Evolutionary conservation across 2,797 vertebrate genomes (phyloP), one percentile per base, ranked within the genome.

Genomic region (Darevskia mixta): DNA sequence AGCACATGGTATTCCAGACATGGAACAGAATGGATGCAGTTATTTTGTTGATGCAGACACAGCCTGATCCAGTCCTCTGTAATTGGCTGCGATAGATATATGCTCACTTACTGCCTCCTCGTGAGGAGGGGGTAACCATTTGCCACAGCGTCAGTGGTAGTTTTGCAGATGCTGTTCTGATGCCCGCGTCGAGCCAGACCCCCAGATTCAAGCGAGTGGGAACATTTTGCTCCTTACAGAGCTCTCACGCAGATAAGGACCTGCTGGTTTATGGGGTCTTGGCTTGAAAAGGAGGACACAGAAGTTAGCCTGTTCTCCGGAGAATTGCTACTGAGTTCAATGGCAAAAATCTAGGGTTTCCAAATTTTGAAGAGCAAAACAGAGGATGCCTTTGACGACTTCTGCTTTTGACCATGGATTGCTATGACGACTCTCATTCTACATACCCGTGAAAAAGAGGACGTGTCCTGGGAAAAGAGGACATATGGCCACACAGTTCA

Each of bases 1-100:
- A 29, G 38, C 73, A 58, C 11, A 71, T 79, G 87, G 82, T 55
- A 61, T 61, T 79, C 67, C 75, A n/a, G 76, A 79, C 49, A 72
- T 55, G 61, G 23, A 20, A 79, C 75, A 71, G 45, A 79, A 79
- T 72, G 29, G 38, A 71, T 55, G 15, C 7, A 13, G 29, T 45
- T 58, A 27, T 79, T 83, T 69, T 79, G 18, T 23, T 78, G 10
- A 17, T 35, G 11, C 45, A 6, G 3, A 41, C 64, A 10, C 32
- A 27, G 27, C 38, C 27, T 43, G 75, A 83, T 79, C 73, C 61
- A 45, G 10, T 82, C 29, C n/a, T 79, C 35, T 41, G 29, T 58
- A 73, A 8, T 27, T 41, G 45, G 17, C 49, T 80, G 43, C 61
- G 55, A 82, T 64, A 18, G 27, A 13, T 20, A 25, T 35, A 11